Evolutionary conservation across 2,888 invertebrate genomes (phyloP).

Genomic region (Nemoura dubitans): DNA sequence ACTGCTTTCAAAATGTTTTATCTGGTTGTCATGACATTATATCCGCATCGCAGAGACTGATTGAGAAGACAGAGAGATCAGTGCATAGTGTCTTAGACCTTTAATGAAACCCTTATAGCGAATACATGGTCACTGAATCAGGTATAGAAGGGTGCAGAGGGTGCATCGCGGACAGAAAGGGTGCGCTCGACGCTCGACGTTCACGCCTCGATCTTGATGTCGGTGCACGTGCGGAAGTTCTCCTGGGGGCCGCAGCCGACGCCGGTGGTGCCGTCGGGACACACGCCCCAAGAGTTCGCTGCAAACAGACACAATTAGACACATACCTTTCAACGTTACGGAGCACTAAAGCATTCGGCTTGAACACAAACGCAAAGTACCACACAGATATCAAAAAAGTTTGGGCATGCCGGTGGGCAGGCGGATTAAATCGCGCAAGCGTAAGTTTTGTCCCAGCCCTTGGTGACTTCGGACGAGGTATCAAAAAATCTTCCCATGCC

Average conservation of each 20-base stretch:
- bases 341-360: too few relatives aligned
- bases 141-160: neutral
- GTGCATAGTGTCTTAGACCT: neutral
- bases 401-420: too few relatives aligned
- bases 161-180: too few relatives aligned
- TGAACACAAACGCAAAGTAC: too few relatives aligned
- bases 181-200: too few relatives aligned
- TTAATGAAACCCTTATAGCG: neutral
- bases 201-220: constrained; percentile 55
- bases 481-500: neutral
- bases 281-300: constrained; percentile 59
- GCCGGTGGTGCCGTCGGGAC: constrained; percentile 56
- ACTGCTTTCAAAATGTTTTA: too few relatives aligned
- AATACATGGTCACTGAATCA: neutral
- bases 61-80: neutral
- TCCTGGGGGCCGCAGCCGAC: constrained; percentile 60
- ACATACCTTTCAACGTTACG: neutral
- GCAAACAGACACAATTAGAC: constrained; percentile 46
- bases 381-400: too few relatives aligned
- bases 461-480: too few relatives aligned
- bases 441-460: too few relatives aligned
- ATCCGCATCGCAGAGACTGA: neutral
- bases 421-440: too few relatives aligned
- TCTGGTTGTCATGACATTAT: neutral
- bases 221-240: constrained; percentile 59